Evolutionary conservation across 2,113 vertebrate genomes (phyloP).

Genomic region (Colossoma macropomum): DNA sequence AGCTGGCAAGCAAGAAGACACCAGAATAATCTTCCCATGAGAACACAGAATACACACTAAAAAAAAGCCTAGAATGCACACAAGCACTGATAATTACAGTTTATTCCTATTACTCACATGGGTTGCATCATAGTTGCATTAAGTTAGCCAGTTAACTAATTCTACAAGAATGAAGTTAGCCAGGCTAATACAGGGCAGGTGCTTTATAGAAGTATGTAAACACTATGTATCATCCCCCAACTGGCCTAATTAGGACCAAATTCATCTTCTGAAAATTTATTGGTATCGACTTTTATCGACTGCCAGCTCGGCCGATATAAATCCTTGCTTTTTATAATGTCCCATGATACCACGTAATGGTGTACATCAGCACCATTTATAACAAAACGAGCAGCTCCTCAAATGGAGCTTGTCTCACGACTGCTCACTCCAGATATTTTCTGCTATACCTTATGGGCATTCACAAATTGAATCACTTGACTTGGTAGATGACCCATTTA

Average conservation of each 20-base stretch:
- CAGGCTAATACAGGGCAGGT: background rate
- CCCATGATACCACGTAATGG: slow-evolving; percentile 9
- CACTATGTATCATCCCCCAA: background rate
- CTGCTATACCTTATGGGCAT: slow-evolving; percentile 37
- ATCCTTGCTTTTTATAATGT: background rate
- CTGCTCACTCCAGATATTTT: slow-evolving; percentile 25
- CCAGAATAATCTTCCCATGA: slow-evolving; percentile 1
- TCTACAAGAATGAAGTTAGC: background rate
- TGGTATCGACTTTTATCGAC: background rate
- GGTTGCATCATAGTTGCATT: background rate
- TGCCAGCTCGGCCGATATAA: slow-evolving; percentile 1
- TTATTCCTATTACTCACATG: background rate
- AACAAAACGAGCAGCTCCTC: slow-evolving; percentile 6
- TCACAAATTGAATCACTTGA: slow-evolving; percentile 41
- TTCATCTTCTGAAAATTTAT: background rate
- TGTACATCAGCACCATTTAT: background rate
- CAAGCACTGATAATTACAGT: background rate
- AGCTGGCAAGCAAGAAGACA: background rate
- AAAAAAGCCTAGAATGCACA: background rate
- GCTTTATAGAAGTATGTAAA: background rate
- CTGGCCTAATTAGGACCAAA: slow-evolving; percentile 35
- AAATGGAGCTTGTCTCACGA: slow-evolving; percentile 16
- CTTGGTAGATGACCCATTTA: slow-evolving; percentile 40
- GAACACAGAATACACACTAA: too few relatives aligned
- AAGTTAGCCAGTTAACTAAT: background rate